These are phyloP conservation scores for Myotis planiceps DNA, from an alignment of 2,797 vertebrate genomes.

Conservation along the genomic window DNA sequence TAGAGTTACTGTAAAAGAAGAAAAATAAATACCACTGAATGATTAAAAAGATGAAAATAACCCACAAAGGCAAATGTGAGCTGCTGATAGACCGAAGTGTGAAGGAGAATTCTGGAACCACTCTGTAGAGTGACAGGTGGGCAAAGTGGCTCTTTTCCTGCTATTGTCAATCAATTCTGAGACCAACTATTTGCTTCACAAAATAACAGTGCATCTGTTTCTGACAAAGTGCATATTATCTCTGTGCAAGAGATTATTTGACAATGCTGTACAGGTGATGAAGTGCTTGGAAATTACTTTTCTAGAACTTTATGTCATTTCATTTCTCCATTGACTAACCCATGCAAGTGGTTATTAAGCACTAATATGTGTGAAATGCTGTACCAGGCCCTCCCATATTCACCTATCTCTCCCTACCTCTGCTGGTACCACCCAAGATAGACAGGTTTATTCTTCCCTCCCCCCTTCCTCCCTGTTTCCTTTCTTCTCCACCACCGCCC, in stretches of 20 bases:
- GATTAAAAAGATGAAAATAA: neutral
- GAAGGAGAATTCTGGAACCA: neutral
- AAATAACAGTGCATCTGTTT: neutral
- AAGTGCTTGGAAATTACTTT: neutral
- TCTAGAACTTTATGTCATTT: neutral
- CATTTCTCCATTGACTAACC: neutral
- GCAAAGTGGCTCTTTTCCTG: neutral
- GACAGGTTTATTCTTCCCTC: neutral
- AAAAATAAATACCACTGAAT: neutral
- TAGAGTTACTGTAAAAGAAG: neutral
- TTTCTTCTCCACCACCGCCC: accelerated
- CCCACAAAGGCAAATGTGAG: neutral
- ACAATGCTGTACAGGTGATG: neutral
- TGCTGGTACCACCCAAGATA: neutral
- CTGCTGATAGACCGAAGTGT: neutral
- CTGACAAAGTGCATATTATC: neutral
- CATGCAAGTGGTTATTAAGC: neutral
- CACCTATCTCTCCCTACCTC: neutral
- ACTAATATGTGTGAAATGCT: neutral
- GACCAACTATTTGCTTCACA: neutral
- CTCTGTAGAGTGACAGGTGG: neutral
- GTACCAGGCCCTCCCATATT: neutral
- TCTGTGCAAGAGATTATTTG: neutral
- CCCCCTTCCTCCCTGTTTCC: no score
- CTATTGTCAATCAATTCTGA: neutral